These are phyloP conservation scores for Salvelinus sp. DNA, from an alignment of 2,113 vertebrate genomes.

Conservation along the genomic window DNA sequence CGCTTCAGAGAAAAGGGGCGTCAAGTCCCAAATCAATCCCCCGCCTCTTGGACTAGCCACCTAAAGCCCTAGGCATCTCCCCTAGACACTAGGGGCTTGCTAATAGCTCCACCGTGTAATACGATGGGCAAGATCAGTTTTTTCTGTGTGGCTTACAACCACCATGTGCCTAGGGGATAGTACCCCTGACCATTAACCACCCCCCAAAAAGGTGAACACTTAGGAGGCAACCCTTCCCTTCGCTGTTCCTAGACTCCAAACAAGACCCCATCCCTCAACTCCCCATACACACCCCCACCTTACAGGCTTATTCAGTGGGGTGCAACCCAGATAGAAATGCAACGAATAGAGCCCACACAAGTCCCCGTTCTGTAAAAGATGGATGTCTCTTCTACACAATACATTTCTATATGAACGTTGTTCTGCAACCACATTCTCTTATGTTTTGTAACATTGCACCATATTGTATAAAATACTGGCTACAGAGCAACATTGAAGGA, in stretches of 20 bases:
- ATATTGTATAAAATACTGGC: slow-evolving; percentile 23
- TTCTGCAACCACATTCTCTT: slow-evolving; percentile 7
- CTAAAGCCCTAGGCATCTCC: background rate
- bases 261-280: no score
- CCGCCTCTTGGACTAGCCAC: slow-evolving; percentile 16
- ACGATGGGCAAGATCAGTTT: background rate
- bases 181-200: slow-evolving; percentile 30
- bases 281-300: no score
- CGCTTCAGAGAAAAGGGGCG: slow-evolving; percentile 47
- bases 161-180: slow-evolving; percentile 29
- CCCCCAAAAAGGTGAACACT: slow-evolving; percentile 34
- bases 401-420: background rate
- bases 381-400: background rate
- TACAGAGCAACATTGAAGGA: slow-evolving; percentile 27
- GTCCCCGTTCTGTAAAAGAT: background rate
- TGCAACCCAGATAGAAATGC: no score
- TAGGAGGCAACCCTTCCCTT: slow-evolving; percentile 45
- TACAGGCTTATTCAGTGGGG: no score
- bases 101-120: background rate
- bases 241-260: background rate
- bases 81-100: background rate
- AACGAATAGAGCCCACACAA: background rate
- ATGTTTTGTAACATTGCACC: slow-evolving; percentile 32
- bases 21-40: slow-evolving; percentile 41
- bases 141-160: background rate